These are phyloP conservation scores for Hapalemur alaotrensis DNA, from an alignment of 2,797 vertebrate genomes.

Conservation along the genomic window DNA sequence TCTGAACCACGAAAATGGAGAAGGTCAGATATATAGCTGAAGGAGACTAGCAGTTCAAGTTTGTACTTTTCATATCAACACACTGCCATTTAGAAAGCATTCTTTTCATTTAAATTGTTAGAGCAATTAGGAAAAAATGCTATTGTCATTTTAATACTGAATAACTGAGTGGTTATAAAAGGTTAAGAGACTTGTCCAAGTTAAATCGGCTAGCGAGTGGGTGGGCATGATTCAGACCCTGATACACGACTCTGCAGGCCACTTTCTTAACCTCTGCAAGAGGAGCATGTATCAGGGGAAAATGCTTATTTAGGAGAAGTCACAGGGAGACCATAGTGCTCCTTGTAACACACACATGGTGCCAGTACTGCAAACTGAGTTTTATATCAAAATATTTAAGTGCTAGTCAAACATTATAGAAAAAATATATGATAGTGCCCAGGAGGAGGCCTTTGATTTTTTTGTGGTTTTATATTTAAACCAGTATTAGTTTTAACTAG, in stretches of 20 bases:
- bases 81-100: neutral
- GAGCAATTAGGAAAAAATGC: neutral
- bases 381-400: neutral
- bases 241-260: neutral
- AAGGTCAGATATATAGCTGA: neutral
- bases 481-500: neutral
- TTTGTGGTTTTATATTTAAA: neutral
- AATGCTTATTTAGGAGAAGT: neutral
- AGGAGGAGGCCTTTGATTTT: neutral
- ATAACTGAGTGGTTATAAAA: neutral
- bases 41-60: neutral
- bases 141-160: neutral
- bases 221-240: neutral
- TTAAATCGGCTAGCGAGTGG: neutral
- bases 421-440: neutral
- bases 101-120: neutral
- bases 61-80: neutral
- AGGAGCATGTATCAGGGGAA: neutral
- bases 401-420: neutral
- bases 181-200: neutral
- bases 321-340: neutral
- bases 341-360: neutral
- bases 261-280: neutral
- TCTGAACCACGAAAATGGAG: neutral
- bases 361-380: neutral